Conservation (phyloP, 2,888 invertebrate genomes). For the Tachina grossa region DNA sequence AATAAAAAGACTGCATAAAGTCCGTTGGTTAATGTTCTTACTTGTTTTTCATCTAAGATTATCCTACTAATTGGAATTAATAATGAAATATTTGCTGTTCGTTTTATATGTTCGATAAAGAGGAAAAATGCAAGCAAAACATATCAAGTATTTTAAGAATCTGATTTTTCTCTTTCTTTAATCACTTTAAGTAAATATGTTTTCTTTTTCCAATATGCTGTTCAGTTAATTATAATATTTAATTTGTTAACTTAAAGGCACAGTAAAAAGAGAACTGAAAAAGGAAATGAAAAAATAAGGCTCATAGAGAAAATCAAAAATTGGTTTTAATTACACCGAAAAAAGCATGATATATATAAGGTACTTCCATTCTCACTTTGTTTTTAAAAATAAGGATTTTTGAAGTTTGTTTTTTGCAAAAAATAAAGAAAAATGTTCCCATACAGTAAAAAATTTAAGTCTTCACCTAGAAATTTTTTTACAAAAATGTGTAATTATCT, state of each 20-base stretch:
- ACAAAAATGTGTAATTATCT: too few species aligned
- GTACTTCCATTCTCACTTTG: too few species aligned
- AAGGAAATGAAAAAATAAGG: background rate
- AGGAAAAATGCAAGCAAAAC: background rate
- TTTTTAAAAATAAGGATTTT: too few species aligned
- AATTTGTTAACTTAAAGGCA: slow-evolving; percentile 14
- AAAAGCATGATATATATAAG: too few species aligned
- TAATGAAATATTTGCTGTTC: slow-evolving; percentile 35
- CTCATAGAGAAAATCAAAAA: too few species aligned
- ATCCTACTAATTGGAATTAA: slow-evolving; percentile 50
- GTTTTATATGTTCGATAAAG: background rate
- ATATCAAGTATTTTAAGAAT: background rate
- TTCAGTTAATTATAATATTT: slow-evolving; percentile 45
- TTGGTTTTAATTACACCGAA: too few species aligned
- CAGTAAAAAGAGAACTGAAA: background rate
- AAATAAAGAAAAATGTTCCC: too few species aligned
- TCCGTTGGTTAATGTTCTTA: slow-evolving; percentile 19
- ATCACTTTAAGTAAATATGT: slow-evolving; percentile 25
- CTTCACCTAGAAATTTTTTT: too few species aligned
- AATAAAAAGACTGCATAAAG: background rate
- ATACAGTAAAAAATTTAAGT: too few species aligned
- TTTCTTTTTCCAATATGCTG: background rate
- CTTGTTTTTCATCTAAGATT: slow-evolving; percentile 19
- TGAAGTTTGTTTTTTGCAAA: too few species aligned
- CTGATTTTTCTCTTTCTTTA: background rate